Percentiles rank a stretch among this genome's conserved stretches.
phyloP scores from a whole-genome alignment of 2,797 vertebrate genomes.

The Tangara arthus region DNA sequence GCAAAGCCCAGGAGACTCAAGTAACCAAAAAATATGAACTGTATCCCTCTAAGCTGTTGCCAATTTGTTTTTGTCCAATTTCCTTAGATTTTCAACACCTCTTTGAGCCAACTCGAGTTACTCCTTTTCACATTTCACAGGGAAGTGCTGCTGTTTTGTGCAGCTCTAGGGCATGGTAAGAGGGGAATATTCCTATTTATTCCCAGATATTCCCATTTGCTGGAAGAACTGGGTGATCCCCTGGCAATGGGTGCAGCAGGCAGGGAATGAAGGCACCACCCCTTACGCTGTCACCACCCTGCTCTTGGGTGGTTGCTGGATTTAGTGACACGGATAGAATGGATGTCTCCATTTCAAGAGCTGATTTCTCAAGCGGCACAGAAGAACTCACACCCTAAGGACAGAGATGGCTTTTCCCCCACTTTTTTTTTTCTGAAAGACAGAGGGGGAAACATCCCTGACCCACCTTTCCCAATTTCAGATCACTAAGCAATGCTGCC shows the following conservation, averaged over 20 bases:
- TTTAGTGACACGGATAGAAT: not conserved
- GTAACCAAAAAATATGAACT: constrained; percentile 47
- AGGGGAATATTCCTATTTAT: not conserved
- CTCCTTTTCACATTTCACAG: not conserved
- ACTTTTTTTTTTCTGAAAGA: not conserved
- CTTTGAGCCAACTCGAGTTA: not conserved
- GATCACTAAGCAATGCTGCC: not conserved
- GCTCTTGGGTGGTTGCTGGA: not conserved
- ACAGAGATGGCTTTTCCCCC: rapidly evolving
- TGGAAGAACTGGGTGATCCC: not conserved
- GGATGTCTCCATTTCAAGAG: not conserved
- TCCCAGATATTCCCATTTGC: not conserved
- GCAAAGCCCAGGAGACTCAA: constrained; percentile 35
- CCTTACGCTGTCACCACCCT: not conserved
- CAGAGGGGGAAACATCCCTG: not conserved
- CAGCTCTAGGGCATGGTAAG: not conserved
- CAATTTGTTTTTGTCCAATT: constrained; percentile 6
- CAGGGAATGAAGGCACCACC: not conserved
- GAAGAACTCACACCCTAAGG: not conserved
- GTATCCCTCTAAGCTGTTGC: not conserved
- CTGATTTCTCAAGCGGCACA: not conserved
- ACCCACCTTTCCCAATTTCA: not conserved
- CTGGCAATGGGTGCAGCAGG: not conserved
- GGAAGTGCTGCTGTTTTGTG: not conserved
- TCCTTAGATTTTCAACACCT: not conserved